phyloP scores from a whole-genome alignment of 2,888 invertebrate genomes.

The Andrena camellia region DNA sequence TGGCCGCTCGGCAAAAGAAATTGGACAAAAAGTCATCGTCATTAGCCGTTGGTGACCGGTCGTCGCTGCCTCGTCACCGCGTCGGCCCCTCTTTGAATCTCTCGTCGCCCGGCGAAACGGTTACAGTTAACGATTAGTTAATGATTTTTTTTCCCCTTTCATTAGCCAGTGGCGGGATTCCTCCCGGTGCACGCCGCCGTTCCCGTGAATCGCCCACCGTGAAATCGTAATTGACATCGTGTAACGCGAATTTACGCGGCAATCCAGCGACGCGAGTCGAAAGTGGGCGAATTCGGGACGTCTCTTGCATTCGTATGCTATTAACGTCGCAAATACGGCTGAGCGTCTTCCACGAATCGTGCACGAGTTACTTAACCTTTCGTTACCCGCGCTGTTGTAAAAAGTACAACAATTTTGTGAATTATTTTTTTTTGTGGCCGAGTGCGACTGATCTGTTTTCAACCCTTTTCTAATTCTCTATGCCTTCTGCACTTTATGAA shows the following conservation, averaged over 20 bases:
- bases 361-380: too few relatives aligned
- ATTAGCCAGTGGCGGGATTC: slow-evolving; percentile 50
- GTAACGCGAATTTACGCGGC: slow-evolving; percentile 58
- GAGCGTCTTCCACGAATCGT: too few relatives aligned
- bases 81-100: slow-evolving; percentile 50
- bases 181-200: slow-evolving; percentile 35
- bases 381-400: too few relatives aligned
- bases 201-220: slow-evolving; percentile 28
- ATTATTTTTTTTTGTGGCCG: too few relatives aligned
- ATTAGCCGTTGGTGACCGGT: slow-evolving; percentile 78
- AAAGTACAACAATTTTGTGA: too few relatives aligned
- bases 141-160: slow-evolving; percentile 65
- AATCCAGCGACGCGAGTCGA: slow-evolving; percentile 27
- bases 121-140: slow-evolving; percentile 74
- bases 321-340: too few relatives aligned
- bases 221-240: slow-evolving; percentile 58
- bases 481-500: too few relatives aligned
- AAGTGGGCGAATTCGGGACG: slow-evolving; percentile 1
- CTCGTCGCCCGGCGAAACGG: slow-evolving; percentile 60
- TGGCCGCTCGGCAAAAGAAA: slow-evolving; percentile 49
- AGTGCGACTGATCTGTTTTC: too few relatives aligned
- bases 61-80: slow-evolving; percentile 58
- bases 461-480: too few relatives aligned
- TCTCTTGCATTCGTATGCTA: background rate
- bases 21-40: slow-evolving; percentile 71